phyloP scores from a whole-genome alignment of 2,113 vertebrate genomes.

The Syngnathoides biaculeatus region DNA sequence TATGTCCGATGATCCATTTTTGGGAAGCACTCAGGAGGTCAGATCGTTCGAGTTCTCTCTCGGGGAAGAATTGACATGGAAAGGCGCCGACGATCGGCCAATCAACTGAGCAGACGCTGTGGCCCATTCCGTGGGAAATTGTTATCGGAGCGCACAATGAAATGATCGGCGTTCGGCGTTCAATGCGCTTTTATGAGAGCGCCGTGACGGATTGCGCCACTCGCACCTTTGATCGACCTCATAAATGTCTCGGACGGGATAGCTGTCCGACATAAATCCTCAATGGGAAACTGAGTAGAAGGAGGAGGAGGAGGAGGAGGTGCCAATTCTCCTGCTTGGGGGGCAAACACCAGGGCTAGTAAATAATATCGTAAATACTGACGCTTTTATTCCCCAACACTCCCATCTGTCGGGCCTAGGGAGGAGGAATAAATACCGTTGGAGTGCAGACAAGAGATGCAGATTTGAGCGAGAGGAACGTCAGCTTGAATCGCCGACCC shows the following conservation, averaged over 20 bases:
- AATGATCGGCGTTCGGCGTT: neutral
- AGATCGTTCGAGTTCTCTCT: no score
- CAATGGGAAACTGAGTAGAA: slow-evolving; percentile 21
- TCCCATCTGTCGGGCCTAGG: slow-evolving; percentile 54
- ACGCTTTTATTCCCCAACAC: slow-evolving; percentile 57
- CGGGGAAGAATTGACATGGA: no score
- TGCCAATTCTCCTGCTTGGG: slow-evolving; percentile 32
- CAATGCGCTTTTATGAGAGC: slow-evolving; percentile 51
- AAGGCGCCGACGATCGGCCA: neutral
- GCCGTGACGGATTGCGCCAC: slow-evolving; percentile 38
- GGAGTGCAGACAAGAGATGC: slow-evolving; percentile 39
- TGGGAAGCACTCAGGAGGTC: neutral
- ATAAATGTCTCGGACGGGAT: slow-evolving; percentile 43
- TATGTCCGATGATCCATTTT: neutral
- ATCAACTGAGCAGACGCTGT: neutral
- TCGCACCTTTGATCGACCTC: slow-evolving; percentile 59
- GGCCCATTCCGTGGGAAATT: neutral
- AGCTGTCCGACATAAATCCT: slow-evolving; percentile 49
- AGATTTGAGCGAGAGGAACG: slow-evolving; percentile 34
- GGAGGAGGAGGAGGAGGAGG: neutral
- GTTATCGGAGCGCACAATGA: neutral
- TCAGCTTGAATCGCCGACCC: slow-evolving; percentile 13
- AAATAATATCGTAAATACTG: slow-evolving; percentile 64
- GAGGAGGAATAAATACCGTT: slow-evolving; percentile 50
- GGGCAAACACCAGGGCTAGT: slow-evolving; percentile 33